Conservation (phyloP, 37 sponge, comb jelly and placozoan species). For the Aplysina aerophoba region DNA sequence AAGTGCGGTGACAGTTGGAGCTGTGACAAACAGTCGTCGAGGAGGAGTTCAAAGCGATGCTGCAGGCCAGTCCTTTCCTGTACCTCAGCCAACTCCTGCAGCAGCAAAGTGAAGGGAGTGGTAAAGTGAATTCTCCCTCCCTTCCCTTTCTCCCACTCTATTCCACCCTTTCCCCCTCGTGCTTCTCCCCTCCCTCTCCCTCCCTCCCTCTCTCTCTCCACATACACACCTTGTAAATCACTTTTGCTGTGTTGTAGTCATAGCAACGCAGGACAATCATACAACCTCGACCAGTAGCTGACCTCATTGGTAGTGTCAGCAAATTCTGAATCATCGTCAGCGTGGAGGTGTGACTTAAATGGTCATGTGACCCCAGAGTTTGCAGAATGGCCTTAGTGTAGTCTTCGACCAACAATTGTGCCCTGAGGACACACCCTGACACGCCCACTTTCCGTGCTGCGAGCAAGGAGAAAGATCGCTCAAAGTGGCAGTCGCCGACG, state of each 20-base stretch:
- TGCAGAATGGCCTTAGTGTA: slow-evolving; percentile 50
- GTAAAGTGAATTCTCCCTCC: too few relatives aligned
- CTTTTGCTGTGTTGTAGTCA: slow-evolving; percentile 12
- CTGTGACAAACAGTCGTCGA: slow-evolving; percentile 52
- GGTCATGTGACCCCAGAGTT: neutral
- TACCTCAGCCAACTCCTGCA: slow-evolving; percentile 48
- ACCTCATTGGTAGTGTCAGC: slow-evolving; percentile 58
- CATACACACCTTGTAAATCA: slow-evolving; percentile 35
- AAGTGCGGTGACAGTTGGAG: slow-evolving; percentile 67
- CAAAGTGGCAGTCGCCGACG: too few relatives aligned
- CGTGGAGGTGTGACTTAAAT: slow-evolving; percentile 30
- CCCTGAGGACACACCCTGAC: neutral
- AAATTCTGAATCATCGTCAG: slow-evolving; percentile 56
- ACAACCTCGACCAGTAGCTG: slow-evolving; percentile 54
- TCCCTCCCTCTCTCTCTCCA: too few relatives aligned
- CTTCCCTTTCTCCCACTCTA: neutral
- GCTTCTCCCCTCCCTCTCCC: too few relatives aligned
- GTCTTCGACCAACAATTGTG: slow-evolving; percentile 63
- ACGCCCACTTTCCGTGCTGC: too few relatives aligned
- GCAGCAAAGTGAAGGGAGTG: too few relatives aligned
- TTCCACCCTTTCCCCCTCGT: too few relatives aligned
- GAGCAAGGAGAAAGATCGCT: too few relatives aligned
- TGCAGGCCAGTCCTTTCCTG: slow-evolving; percentile 73
- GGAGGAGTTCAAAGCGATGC: slow-evolving; percentile 85
- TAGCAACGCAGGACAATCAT: slow-evolving; percentile 73